Evolutionary conservation across 2,113 vertebrate species (phyloP), one percentile per base, ranked within the genome.

Genomic region (Coreoperca whiteheadi): DNA sequence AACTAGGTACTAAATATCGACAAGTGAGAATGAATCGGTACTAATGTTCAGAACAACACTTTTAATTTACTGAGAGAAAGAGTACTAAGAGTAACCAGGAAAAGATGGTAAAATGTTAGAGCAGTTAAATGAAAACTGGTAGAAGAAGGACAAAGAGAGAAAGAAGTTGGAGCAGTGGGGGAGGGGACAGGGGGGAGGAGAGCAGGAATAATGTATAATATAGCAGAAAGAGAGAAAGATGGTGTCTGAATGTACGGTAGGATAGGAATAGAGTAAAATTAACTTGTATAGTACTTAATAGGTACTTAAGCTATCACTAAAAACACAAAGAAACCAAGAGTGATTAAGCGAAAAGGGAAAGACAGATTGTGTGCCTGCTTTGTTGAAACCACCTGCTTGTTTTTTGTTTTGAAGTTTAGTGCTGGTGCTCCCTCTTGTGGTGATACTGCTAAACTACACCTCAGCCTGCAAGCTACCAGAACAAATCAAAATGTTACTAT

Each of bases 221-320:
- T 4, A 73, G 77, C 71, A 82, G 85, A 69, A 73, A 88, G 92
- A 86, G 20, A 68, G 72, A 46, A 74, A 68, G 85, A 92, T 59
- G 93, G 88, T 12, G 69, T 66, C 68, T 23, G 92, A 79, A 94
- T 66, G 93, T 92, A 90, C 87, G 15, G 37, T 93, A 92, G 70
- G 48, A 67, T 82, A 93, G 86, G 66, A 72, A 83, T 82, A 91
- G 77, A 89, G 89, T 85, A 50, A 88, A 59, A 77, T 4, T 83
- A 89, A 91, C 89, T 87, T 87, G 85, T 88, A 39, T 16, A 65
- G 77, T 85, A 82, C 86, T 70, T 53, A 79, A 74, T 63, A 50
- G 80, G 68, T 84, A 48, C 69, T 59, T 8, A 2, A 77, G 79
- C 60, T 68, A 4, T 64, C n/a, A 14, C 30, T 56, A 14, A 12